Percentiles rank a stretch among this genome's conserved stretches.
phyloP scores from a whole-genome alignment of 2,888 invertebrate species.

The Cosmia trapezina region DNA sequence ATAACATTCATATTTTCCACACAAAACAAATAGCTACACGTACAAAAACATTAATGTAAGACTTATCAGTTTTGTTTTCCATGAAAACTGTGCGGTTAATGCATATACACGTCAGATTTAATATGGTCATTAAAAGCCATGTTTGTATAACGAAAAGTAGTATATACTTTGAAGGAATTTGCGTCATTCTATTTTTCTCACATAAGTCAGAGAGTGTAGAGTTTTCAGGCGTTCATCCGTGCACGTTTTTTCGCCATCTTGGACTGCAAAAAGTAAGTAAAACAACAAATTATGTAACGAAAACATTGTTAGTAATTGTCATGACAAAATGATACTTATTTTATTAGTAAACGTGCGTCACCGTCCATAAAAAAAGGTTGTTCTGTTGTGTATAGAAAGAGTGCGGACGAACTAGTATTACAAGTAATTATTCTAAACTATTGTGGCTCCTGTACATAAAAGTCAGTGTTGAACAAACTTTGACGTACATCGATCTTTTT shows the following conservation, averaged over 20 bases:
- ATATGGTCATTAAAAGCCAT: constrained; percentile 52
- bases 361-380: constrained; percentile 9
- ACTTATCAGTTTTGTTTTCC: constrained; percentile 51
- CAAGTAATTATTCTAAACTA: background rate
- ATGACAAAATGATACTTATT: background rate
- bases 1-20: background rate
- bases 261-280: constrained; percentile 41
- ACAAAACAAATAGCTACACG: constrained; percentile 26
- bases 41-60: constrained; percentile 28
- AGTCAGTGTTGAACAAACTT: background rate
- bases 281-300: background rate
- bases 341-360: constrained; percentile 4
- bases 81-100: constrained; percentile 48
- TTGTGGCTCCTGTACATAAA: background rate
- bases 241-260: background rate
- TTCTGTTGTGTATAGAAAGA: constrained; percentile 3
- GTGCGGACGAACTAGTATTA: background rate
- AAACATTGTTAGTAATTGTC: constrained; percentile 7
- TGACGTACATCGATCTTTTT: background rate
- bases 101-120: constrained; percentile 47
- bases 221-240: background rate
- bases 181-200: constrained; percentile 21
- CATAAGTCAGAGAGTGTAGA: constrained; percentile 10
- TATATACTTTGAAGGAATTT: constrained; percentile 22
- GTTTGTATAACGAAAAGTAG: constrained; percentile 42